Evolutionary conservation across 2,113 vertebrate genomes (phyloP), one percentile per base, ranked within the genome.

Genomic region (Grammomys surdaster): DNA sequence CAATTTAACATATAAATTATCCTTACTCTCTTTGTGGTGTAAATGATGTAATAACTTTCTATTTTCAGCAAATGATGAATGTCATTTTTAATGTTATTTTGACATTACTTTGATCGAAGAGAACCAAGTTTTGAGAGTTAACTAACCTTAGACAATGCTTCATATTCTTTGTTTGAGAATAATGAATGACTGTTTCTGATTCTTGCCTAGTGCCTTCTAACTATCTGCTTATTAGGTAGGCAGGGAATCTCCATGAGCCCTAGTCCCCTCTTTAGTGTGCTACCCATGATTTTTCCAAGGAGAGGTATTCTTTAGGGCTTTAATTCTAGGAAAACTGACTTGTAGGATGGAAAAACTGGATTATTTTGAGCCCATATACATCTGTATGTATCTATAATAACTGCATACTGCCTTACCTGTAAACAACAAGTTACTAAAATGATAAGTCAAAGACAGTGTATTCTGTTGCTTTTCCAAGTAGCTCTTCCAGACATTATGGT

Each of bases 241-340:
- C 33, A 82, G 1, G 40, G 73, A 51, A n/a, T 82, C 56, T 89
- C 46, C 48, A 4, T 31, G 14, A 20, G 46, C 56, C 65, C 76
- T 6, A 14, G 7, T 20, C 20, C 70, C 28, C 6, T 90, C 58
- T 63, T 76, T 36, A 67, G 78, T 6, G 20, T 88, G 31, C 77
- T 69, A 69, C 78, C 20, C 16, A 48, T 91, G n/a, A 54, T 91
- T 93, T 77, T 69, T 76, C 89, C 22, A 24, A 82, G 36, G 26
- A 65, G 0, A 65, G 7, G 33, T 73, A 80, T 73, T 94, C 58
- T 80, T 0, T 72, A 60, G 43, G 90, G 6, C 33, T 91, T 95
- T 58, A 20, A 95, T 28, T 80, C 43, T 90, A 91, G 43, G 16
- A 81, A 93, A 70, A 51, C 58, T 94, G 56, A 80, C 76, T 96